These are phyloP conservation scores for Lethenteron reissneri DNA, from an alignment of 2,113 vertebrate genomes.

Conservation along the genomic window DNA sequence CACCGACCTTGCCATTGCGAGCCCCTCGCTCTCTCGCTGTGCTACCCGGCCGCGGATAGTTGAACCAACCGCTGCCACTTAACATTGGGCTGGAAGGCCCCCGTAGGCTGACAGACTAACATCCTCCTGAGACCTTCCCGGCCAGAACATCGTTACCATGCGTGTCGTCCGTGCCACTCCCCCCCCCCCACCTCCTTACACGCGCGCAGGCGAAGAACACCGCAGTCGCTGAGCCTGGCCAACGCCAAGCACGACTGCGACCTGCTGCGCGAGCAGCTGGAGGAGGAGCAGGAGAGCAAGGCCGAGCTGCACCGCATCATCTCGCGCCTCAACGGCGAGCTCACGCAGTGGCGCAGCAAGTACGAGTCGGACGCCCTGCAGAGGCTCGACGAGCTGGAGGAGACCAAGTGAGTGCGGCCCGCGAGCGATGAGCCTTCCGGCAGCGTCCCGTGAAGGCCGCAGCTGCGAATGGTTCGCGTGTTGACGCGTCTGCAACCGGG, in stretches of 20 bases:
- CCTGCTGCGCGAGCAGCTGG: conserved; percentile 23
- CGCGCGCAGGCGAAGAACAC: conserved; percentile 15
- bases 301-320: conserved; percentile 22
- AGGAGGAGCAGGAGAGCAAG: conserved; percentile 27
- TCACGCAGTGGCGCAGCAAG: conserved; percentile 32
- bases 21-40: not conserved
- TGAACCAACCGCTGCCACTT: not conserved
- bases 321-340: conserved; percentile 27
- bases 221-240: conserved; percentile 18
- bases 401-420: conserved; percentile 24
- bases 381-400: conserved; percentile 27
- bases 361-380: conserved; percentile 23
- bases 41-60: not conserved
- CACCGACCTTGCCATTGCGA: no score
- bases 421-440: no score
- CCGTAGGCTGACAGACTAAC: not conserved
- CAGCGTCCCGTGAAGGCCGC: no score
- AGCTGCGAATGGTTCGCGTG: no score
- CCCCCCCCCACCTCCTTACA: not conserved
- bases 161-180: not conserved
- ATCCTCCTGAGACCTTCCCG: not conserved
- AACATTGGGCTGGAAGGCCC: not conserved
- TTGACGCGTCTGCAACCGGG: no score
- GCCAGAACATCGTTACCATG: not conserved
- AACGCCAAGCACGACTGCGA: conserved; percentile 23